Base-by-base conservation (phyloP, 1,140 invertebrate species). In the Matsumurasca onukii region DNA sequence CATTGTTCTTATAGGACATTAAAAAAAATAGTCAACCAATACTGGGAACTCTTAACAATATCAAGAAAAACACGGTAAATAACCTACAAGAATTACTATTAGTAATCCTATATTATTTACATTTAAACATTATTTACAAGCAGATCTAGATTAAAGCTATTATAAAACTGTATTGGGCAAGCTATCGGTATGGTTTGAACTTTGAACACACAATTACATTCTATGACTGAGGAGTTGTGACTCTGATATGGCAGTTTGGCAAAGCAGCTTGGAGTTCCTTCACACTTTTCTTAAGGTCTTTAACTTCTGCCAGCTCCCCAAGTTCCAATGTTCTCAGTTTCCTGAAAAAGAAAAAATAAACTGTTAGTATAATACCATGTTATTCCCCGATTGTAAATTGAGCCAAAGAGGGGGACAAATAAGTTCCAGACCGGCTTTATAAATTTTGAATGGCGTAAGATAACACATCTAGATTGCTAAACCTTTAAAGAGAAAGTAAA, bases 261-360 rank as follows among this genome's bases (percentile, higher is more conserved):
- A 63, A 31, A 20, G 27, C 31, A 31, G 59, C n/a, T 3, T 63
- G 59, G 1, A 63, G 59, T 9, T 15, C 39, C 39, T 31, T 63
- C 13, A 31, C 59, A 63, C 59, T 31, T 3, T 31, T 20, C 31
- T 63, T 63, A 13, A 65, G 62, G 55, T 61, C 55, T 24, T 55
- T 30, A 3, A 68, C 55, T 12, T 22, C 9, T 5, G 24, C 31
- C 13, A 68, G n/a, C 22, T 68, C 31, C 3, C 25, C 67, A 29
- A 68, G 48, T 31, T 52, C 39, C 13, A 68, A 39, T 24, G 52
- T 68, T 39, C 52, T 34, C 13, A 68, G 67, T 25, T 59, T 59
- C 25, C 67, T 68, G 31, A 22, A 59, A 57, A 57, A 51, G 9
- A 61, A 31, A 51, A 51, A 20, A 45, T 12, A 45, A 12, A 45